Base-by-base conservation (phyloP, 1,140 invertebrate species). In the Coptotermes formosanus region DNA sequence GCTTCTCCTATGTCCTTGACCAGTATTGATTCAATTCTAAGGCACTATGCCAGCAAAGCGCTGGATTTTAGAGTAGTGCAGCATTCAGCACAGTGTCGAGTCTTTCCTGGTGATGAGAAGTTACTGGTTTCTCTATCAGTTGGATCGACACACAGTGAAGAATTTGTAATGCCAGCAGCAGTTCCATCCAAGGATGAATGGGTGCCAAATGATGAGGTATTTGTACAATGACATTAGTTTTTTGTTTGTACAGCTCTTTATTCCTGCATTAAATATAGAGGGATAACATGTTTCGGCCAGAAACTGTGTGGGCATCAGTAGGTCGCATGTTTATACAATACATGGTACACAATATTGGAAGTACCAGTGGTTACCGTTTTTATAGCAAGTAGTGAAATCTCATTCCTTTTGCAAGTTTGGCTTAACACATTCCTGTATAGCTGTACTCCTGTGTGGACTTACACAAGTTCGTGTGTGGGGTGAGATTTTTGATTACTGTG, bases 11-110 rank as follows among this genome's bases (percentile, higher is more conserved):
- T 88, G 87, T 89, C 21, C 88, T 91, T 89, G 90, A 92, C 86
- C 88, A 92, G 91, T 88, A 93, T 96, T 3, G 95, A 96, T 89
- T 90, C 93, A 32, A 89, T 95, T n/a, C 90, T 96, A 44, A 90
- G 95, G 84, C 94, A 92, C 86, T 96, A 96, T 88, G 95, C 95
- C 2, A 93, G 93, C 87, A 96, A 96, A 88, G 94, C 95, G 12
- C 90, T 96, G 75, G 95, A 96, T 87, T 94, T 93, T 92, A 92
- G 94, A 91, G 95, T 88, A 91, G n/a, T 30, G n/a, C 64, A 30
- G 64, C 3, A 8, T 75, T 25, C 64, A 30, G 25, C 64, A 30
- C 14, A n/a, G 3, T 75, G 25, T 75, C 64, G n/a, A 75, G 7
- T 25, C 11, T 0, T 75, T 12, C 93, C 85, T 59, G 90, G 91